Evolutionary conservation across 2,797 vertebrate genomes (phyloP).

Genomic region (Garrulus glandarius): DNA sequence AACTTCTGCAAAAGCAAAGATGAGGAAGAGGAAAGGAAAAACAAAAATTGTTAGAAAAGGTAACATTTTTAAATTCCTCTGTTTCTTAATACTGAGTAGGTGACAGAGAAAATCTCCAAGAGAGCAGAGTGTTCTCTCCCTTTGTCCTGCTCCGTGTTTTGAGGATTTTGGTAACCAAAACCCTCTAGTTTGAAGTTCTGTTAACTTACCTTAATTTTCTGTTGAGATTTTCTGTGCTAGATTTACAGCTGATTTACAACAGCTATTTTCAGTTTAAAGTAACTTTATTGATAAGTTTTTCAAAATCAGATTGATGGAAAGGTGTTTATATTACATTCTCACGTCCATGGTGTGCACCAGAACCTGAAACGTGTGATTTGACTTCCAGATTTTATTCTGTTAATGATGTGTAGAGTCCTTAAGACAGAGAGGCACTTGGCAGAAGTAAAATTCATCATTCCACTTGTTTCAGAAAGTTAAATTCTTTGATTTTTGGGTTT

Average conservation of each 20-base stretch:
- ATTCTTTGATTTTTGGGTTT: background rate
- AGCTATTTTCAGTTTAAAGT: background rate
- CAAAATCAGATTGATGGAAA: background rate
- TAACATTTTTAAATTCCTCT: background rate
- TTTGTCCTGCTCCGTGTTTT: background rate
- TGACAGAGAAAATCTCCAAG: background rate
- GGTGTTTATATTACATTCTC: background rate
- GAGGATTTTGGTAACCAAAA: background rate
- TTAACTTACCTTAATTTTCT: background rate
- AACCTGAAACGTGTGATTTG: background rate
- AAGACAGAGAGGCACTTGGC: background rate
- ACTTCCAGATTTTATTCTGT: background rate
- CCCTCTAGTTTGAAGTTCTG: background rate
- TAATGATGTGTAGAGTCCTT: background rate
- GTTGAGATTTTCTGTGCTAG: background rate
- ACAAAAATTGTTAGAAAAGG: constrained; percentile 50
- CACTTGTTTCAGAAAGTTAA: background rate
- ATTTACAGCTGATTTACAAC: background rate
- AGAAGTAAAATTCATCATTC: background rate
- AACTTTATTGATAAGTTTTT: background rate
- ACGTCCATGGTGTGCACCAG: background rate
- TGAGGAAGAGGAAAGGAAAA: constrained; percentile 62
- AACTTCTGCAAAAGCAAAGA: constrained; percentile 35
- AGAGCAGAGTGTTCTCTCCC: background rate
- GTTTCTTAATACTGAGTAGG: background rate